These are phyloP conservation scores for Apis cerana DNA, from an alignment of 1,140 invertebrate genomes.

Conservation along the genomic window DNA sequence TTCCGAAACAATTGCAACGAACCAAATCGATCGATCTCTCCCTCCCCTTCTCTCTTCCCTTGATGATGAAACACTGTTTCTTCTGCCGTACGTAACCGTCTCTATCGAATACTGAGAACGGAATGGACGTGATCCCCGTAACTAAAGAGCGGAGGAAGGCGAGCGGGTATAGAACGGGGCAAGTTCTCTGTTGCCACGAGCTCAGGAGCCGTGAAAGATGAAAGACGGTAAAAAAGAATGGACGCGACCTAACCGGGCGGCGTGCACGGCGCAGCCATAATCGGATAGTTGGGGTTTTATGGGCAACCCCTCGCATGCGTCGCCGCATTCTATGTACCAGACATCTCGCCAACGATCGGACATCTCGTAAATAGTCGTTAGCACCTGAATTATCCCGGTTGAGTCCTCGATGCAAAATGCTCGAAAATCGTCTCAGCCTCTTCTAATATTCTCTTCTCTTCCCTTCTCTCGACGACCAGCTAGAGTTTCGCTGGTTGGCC, in stretches of 20 bases:
- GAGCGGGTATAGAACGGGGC: background rate
- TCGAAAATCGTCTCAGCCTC: constrained; percentile 9
- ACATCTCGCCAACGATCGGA: constrained; percentile 33
- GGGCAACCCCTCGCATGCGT: constrained; percentile 18
- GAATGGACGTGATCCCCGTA: constrained; percentile 36
- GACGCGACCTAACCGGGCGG: constrained; percentile 16
- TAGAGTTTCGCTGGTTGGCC: background rate
- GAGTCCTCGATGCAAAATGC: background rate
- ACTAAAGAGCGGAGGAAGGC: constrained; percentile 22
- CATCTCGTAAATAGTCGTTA: constrained; percentile 46
- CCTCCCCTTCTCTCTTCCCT: too few species aligned
- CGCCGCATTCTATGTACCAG: constrained; percentile 24
- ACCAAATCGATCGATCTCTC: background rate
- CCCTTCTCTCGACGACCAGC: too few species aligned
- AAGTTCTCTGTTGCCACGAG: background rate
- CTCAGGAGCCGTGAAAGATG: constrained; percentile 22
- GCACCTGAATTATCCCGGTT: constrained; percentile 39
- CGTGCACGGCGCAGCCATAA: constrained; percentile 33
- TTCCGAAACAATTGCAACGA: constrained; percentile 46
- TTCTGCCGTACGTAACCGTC: background rate
- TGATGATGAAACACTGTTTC: too few species aligned
- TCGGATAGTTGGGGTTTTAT: constrained; percentile 47
- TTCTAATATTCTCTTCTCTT: background rate
- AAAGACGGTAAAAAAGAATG: constrained; percentile 54
- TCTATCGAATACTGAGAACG: constrained; percentile 1